Conservation (phyloP, 2,888 invertebrate genomes). For the Toxonevra muliebris region DNA sequence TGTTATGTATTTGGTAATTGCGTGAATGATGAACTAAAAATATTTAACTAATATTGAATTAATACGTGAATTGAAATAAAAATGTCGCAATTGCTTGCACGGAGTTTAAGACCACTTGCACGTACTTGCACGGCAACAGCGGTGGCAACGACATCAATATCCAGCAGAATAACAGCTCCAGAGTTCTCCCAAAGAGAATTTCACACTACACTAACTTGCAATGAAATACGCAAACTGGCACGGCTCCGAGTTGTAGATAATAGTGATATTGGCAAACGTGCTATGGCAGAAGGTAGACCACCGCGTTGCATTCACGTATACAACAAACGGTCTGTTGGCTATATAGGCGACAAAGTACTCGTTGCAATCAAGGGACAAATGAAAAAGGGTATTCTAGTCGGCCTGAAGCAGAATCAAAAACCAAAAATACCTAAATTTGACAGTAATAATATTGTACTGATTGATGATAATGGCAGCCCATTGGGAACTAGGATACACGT, state of each 20-base stretch:
- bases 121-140: not conserved
- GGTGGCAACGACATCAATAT: not conserved
- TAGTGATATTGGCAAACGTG: conserved; percentile 92
- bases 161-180: not conserved
- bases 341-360: conserved; percentile 84
- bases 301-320: conserved; percentile 95
- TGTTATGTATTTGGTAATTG: not conserved
- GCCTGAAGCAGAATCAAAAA: conserved; percentile 83
- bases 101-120: not conserved
- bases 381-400: conserved; percentile 91
- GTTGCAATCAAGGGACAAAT: conserved; percentile 95
- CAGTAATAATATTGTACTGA: conserved; percentile 93
- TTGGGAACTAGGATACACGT: conserved; percentile 94
- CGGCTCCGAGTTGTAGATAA: conserved; percentile 95
- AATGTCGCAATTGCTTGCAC: conserved; percentile 31
- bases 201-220: conserved; percentile 70
- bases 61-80: not conserved
- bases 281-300: conserved; percentile 93
- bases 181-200: conserved; percentile 52
- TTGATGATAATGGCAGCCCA: conserved; percentile 94
- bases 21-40: not conserved
- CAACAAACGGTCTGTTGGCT: conserved; percentile 75
- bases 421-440: conserved; percentile 89
- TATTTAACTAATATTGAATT: not conserved
- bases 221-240: conserved; percentile 78